Evolutionary conservation across 2,888 invertebrate genomes (phyloP).

Genomic region (Macaria notata): DNA sequence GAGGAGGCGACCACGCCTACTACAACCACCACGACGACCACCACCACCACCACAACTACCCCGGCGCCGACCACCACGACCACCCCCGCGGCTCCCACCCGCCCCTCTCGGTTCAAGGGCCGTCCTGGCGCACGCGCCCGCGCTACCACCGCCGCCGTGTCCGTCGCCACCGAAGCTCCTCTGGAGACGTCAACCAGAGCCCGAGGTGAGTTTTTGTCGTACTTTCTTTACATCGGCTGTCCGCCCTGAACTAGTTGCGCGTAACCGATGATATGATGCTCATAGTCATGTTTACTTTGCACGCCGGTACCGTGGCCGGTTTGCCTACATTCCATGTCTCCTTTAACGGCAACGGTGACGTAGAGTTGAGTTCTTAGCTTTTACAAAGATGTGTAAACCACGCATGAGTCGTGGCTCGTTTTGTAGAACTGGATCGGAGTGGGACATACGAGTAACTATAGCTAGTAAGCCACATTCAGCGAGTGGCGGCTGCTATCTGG

Average conservation of each 20-base stretch:
- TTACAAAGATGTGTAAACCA: slow-evolving; percentile 1
- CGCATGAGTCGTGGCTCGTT: slow-evolving; percentile 1
- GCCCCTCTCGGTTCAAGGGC: slow-evolving; percentile 71
- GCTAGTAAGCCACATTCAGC: slow-evolving; percentile 14
- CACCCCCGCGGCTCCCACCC: slow-evolving; percentile 64
- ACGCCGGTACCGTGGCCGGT: slow-evolving; percentile 1
- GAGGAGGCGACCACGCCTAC: slow-evolving; percentile 79
- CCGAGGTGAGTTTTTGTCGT: slow-evolving; percentile 64
- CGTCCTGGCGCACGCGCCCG: slow-evolving; percentile 70
- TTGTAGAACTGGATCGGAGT: slow-evolving; percentile 14
- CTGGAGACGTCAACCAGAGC: slow-evolving; percentile 72
- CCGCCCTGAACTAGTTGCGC: slow-evolving; percentile 9
- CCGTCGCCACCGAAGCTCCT: slow-evolving; percentile 67
- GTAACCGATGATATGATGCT: slow-evolving; percentile 6
- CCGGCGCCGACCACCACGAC: slow-evolving; percentile 76
- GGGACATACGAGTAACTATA: slow-evolving; percentile 7
- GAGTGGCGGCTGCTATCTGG: slow-evolving; percentile 30
- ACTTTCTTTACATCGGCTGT: not conserved
- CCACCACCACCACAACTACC: slow-evolving; percentile 81
- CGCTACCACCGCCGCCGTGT: slow-evolving; percentile 65
- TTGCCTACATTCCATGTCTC: slow-evolving; percentile 17
- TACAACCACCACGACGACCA: slow-evolving; percentile 81
- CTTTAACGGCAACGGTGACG: slow-evolving; percentile 13
- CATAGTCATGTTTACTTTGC: slow-evolving; percentile 5
- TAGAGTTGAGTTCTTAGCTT: slow-evolving; percentile 4